Evolutionary conservation across 2,113 vertebrate genomes (phyloP).

Genomic region (Phrynocephalus versicolor): DNA sequence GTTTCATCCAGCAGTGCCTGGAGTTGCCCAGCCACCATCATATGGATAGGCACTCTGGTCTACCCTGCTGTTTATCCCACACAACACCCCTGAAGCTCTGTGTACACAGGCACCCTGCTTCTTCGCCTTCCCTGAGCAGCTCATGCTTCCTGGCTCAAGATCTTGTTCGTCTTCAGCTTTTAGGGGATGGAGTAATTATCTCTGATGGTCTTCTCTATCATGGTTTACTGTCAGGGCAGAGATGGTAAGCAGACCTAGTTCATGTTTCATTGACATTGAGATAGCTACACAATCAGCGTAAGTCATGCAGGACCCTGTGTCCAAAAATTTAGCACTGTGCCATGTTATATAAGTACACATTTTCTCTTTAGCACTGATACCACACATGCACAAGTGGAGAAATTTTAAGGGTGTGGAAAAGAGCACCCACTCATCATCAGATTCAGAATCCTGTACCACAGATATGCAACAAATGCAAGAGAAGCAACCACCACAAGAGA

Average conservation of each 20-base stretch:
- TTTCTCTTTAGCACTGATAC: background rate
- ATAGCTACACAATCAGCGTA: background rate
- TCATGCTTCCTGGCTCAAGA: background rate
- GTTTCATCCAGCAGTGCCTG: too few species aligned
- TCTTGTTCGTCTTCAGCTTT: background rate
- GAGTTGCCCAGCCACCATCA: too few species aligned
- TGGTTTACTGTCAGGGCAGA: background rate
- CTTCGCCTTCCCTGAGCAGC: background rate
- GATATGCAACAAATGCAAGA: background rate
- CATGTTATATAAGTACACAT: background rate
- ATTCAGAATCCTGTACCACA: background rate
- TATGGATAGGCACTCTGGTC: too few species aligned
- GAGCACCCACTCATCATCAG: background rate
- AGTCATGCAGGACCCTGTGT: background rate
- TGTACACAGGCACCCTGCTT: background rate
- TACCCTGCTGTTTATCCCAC: background rate
- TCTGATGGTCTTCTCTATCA: background rate
- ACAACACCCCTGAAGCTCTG: background rate
- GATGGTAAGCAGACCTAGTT: background rate
- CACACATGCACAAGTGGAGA: background rate
- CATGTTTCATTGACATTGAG: background rate
- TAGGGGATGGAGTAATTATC: background rate
- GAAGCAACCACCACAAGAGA: background rate
- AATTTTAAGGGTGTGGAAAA: background rate
- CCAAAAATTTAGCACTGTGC: background rate